Conservation (phyloP, 2,113 vertebrate genomes). For the Gymnocephalus cernua region DNA sequence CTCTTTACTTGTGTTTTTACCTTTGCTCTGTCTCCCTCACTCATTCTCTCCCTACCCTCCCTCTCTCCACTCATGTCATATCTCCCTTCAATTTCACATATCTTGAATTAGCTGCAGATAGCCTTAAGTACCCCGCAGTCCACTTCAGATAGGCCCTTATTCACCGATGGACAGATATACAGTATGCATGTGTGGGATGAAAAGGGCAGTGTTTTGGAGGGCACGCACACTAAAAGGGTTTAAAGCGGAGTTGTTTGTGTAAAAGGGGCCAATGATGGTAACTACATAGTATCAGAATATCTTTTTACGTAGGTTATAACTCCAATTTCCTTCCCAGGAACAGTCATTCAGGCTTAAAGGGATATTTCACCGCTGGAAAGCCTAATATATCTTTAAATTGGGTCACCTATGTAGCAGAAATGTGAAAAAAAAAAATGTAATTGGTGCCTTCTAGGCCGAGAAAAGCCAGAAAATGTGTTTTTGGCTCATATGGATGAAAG, state of each 20-base stretch:
- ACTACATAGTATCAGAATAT: constrained; percentile 7
- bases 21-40: neutral
- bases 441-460: too few relatives aligned
- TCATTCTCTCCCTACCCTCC: constrained; percentile 22
- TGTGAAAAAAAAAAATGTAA: too few relatives aligned
- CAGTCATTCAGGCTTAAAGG: neutral
- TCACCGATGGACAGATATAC: constrained; percentile 77
- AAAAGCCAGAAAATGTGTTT: too few relatives aligned
- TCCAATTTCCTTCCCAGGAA: neutral
- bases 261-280: constrained; percentile 23
- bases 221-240: constrained; percentile 44
- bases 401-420: too few relatives aligned
- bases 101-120: constrained; percentile 84
- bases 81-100: constrained; percentile 84
- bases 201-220: constrained; percentile 61
- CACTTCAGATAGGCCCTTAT: constrained; percentile 75
- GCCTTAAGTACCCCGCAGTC: constrained; percentile 79
- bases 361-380: too few relatives aligned
- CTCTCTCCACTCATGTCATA: constrained; percentile 68
- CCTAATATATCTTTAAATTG: too few relatives aligned
- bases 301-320: constrained; percentile 9
- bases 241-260: constrained; percentile 33
- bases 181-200: constrained; percentile 46
- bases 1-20: constrained; percentile 24
- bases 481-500: too few relatives aligned